A percentile compares a stretch with the other conserved stretches of the same genome.
These are phyloP conservation scores for Megaceryle alcyon DNA, from an alignment of 2,797 vertebrate genomes.

Conservation along the genomic window DNA sequence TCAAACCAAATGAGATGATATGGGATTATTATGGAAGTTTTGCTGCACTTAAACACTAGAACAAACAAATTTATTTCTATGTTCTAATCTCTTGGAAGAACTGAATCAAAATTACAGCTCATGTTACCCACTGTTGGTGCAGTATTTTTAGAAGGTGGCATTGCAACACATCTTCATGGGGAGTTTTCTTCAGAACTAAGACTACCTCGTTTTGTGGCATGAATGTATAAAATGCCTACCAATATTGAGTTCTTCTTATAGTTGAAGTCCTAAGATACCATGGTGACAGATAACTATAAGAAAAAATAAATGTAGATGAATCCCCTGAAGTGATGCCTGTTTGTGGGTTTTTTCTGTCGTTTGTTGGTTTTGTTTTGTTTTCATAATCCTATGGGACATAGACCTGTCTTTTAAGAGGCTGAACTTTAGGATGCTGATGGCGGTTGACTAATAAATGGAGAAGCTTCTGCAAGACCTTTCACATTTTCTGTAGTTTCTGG, in stretches of 20 bases:
- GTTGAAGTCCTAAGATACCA: neutral
- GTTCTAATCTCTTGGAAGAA: neutral
- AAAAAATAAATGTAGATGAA: neutral
- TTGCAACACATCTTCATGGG: neutral
- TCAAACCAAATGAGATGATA: neutral
- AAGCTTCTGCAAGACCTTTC: neutral
- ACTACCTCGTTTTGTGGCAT: neutral
- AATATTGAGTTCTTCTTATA: neutral
- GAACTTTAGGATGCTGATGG: neutral
- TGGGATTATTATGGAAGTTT: neutral
- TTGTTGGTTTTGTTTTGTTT: neutral
- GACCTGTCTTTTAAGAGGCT: neutral
- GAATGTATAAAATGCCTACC: neutral
- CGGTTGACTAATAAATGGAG: neutral
- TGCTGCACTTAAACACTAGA: neutral
- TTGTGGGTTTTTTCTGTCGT: no score
- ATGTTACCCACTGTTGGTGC: neutral
- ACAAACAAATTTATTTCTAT: neutral
- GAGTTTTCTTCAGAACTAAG: neutral
- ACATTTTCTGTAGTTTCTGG: neutral
- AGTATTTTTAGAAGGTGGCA: neutral
- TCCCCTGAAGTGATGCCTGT: neutral
- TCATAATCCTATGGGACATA: neutral
- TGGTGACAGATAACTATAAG: neutral
- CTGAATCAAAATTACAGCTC: neutral